phyloP scores from a whole-genome alignment of 2,797 vertebrate species.

The Sitta carolinensis region DNA sequence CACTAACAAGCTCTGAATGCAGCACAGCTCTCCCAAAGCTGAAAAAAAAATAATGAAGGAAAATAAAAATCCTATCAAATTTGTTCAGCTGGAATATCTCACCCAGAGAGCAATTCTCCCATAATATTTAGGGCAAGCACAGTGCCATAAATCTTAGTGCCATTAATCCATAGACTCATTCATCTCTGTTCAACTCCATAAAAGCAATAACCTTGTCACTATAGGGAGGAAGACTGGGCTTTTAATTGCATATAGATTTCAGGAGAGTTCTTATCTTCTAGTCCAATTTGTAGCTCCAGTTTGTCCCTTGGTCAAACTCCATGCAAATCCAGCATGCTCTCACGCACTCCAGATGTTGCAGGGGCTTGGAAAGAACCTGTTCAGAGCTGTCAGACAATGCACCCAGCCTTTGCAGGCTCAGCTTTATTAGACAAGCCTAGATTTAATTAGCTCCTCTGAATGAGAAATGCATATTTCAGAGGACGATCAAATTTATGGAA shows the following conservation, averaged over 20 bases:
- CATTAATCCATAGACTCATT: conserved; percentile 66
- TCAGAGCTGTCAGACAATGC: neutral
- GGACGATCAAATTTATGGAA: neutral
- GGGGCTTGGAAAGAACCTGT: neutral
- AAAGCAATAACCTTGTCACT: conserved; percentile 73
- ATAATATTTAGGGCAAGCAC: conserved; percentile 59
- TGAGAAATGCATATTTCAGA: neutral
- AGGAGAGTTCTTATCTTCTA: conserved; percentile 61
- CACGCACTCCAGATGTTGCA: neutral
- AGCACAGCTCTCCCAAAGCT: neutral
- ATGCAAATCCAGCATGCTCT: neutral
- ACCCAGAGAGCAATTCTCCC: conserved; percentile 34
- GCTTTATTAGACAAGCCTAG: neutral
- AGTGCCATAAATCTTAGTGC: conserved; percentile 70
- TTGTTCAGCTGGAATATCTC: conserved; percentile 63
- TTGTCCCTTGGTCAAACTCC: conserved; percentile 13
- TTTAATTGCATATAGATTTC: conserved; percentile 73
- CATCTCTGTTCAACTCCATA: conserved; percentile 68
- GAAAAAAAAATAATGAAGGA: neutral
- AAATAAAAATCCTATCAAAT: conserved; percentile 50
- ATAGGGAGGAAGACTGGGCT: conserved; percentile 59
- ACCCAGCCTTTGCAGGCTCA: neutral
- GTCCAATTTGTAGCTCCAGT: conserved; percentile 59
- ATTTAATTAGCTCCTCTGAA: conserved; percentile 23
- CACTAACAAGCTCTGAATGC: neutral